Evolutionary conservation across 1,140 invertebrate species (phyloP), one percentile per base, ranked within the genome.

Genomic region (Magallana ariakensis): DNA sequence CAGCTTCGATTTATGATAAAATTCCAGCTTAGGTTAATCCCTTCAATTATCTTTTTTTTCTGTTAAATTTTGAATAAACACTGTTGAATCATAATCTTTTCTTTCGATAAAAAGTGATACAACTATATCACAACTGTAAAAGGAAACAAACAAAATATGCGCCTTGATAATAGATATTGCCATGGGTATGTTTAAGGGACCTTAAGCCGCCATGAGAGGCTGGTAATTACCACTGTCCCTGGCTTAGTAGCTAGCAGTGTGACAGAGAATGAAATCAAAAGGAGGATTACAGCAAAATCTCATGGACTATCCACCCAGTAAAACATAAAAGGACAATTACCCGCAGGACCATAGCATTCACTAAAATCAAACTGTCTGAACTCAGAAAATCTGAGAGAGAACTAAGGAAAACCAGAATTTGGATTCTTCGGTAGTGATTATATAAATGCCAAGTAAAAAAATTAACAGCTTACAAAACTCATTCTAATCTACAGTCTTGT

Each of bases 211-310:
- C 19, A 16, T 62, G 58, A 62, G 58, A 62, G 16, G 15, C 58
- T 16, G 58, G 66, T 13, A 75, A 75, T 75, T 75, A 33, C 22
- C 11, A 33, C 66, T 13, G 33, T 75, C 22, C 66, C 22, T 75
- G 66, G 66, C 66, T 33, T 75, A 75, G 66, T 26, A 22, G 66
- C 66, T 75, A 75, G 6, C 66, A 33, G 22, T 75, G 66, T 33
- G 66, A 75, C 9, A 75, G 22, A 26, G 66, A 22, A 75, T 11
- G 22, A 26, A 75, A 75, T 75, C 66, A 75, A 75, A 60, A 75
- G 66, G 22, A 22, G 66, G 66, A 33, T 75, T 75, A 75, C 5
- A 75, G 66, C 22, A 19, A 75, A 13, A 75, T 75, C 66, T 75
- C 19, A 11, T 9, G 33, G 22, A 4, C 22, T 22, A 26, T 75